Base-by-base conservation (phyloP, 2,113 vertebrate genomes). In the Lynx canadensis region DNA sequence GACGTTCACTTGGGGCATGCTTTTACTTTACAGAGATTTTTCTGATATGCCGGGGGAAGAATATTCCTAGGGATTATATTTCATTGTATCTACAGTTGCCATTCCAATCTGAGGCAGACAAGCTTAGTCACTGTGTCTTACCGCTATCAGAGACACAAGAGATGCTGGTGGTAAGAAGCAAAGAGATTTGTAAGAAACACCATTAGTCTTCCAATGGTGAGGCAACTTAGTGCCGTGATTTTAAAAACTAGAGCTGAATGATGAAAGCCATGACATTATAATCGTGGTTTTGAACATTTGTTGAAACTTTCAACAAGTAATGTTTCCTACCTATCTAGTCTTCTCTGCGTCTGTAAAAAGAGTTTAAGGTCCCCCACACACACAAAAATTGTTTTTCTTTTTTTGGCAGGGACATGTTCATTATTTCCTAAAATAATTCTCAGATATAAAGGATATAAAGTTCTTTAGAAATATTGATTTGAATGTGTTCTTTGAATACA, bases 381-480 rank as follows among this genome's bases (percentile, higher is more conserved):
- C 33, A 60, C 5, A 18, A 94, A 80, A 69, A 50, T 69, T 57
- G 2, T 74, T 48, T 68, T 2, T 38, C 15, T 73, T 41, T 82
- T 80, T 82, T 18, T 21, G 79, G 19, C 85, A 96, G 31, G 15
- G n/a, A 16, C 63, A 1, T 69, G 6, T 93, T 96, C 19, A 48
- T 94, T 74, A 83, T 89, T 92, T 93, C 63, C 57, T 83, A 69
- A 91, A 84, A 76, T 86, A 92, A 71, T 73, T 78, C 52, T 38
- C 41, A 91, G 15, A 78, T 94, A 89, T 12, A 80, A 97, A 96
- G 41, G 29, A 52, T 50, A 63, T n/a, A 29, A n/a, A 14, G 4
- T 96, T 95, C 55, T 98, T 97, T 92, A 65, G 79, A 91, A 93
- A 83, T 95, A 68, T 66, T 91, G 71, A 83, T 19, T n/a, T n/a